Evolutionary conservation across 1,140 invertebrate genomes (phyloP).

Genomic region (Papilio glaucus): DNA sequence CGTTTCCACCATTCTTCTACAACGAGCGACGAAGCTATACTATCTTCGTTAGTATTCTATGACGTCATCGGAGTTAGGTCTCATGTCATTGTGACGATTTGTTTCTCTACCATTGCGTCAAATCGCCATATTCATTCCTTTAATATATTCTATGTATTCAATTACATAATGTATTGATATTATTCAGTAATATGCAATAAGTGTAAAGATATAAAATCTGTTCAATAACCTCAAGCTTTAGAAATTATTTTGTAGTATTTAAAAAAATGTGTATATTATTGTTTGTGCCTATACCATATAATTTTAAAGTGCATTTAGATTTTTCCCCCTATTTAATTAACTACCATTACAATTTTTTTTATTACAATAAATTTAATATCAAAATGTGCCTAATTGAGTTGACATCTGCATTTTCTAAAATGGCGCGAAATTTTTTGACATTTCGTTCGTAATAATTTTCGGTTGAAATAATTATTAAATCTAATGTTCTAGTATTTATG

Average conservation of each 20-base stretch:
- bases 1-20: too few relatives aligned
- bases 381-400: too few relatives aligned
- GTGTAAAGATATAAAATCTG: neutral
- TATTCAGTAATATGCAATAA: neutral
- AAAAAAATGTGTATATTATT: slow-evolving; percentile 21
- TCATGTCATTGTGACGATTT: too few relatives aligned
- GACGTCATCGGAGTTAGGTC: too few relatives aligned
- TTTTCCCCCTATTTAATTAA: neutral
- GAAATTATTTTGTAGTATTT: neutral
- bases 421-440: slow-evolving; percentile 12
- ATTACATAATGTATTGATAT: neutral
- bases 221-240: neutral
- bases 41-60: too few relatives aligned
- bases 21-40: too few relatives aligned
- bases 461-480: neutral
- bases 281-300: neutral
- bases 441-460: neutral
- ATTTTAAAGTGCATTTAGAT: slow-evolving; percentile 25
- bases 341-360: neutral
- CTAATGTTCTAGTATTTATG: neutral
- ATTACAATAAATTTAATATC: neutral
- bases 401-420: slow-evolving; percentile 5
- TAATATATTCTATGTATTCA: too few relatives aligned
- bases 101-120: neutral
- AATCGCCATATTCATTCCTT: neutral